Evolutionary conservation across 92 coral and sea anemone species (phyloP).

Genomic region (Scolanthus callimorphus): DNA sequence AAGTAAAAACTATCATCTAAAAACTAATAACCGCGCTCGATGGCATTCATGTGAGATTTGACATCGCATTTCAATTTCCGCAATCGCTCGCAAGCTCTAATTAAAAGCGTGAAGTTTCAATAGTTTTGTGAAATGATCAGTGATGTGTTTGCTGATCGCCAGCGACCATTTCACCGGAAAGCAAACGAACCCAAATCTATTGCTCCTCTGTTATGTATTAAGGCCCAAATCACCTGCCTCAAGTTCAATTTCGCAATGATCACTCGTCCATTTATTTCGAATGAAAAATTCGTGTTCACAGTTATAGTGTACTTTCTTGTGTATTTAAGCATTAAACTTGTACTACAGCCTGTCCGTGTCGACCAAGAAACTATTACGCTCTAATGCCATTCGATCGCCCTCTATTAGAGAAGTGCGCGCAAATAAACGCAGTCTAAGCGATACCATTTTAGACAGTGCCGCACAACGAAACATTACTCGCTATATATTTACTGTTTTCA

Average conservation of each 20-base stretch:
- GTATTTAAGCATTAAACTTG: not conserved
- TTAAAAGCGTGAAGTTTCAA: slow-evolving; percentile 53
- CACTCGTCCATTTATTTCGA: slow-evolving; percentile 65
- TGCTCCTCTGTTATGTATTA: slow-evolving; percentile 84
- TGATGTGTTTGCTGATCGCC: slow-evolving; percentile 48
- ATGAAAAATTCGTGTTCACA: slow-evolving; percentile 36
- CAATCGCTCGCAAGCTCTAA: slow-evolving; percentile 51
- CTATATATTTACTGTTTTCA: too few species aligned
- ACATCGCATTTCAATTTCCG: slow-evolving; percentile 58
- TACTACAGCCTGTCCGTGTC: too few species aligned
- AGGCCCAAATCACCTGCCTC: slow-evolving; percentile 63
- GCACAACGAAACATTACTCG: too few species aligned
- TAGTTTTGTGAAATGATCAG: slow-evolving; percentile 16
- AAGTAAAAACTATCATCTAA: slow-evolving; percentile 32
- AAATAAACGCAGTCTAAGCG: too few species aligned
- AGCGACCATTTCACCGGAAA: slow-evolving; percentile 77
- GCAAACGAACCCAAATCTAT: slow-evolving; percentile 63
- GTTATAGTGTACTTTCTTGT: not conserved
- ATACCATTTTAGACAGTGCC: too few species aligned
- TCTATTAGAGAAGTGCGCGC: too few species aligned
- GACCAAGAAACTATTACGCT: too few species aligned
- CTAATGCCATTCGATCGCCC: too few species aligned
- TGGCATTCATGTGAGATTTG: slow-evolving; percentile 21
- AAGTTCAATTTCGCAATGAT: slow-evolving; percentile 20
- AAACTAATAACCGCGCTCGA: slow-evolving; percentile 12